These are phyloP conservation scores for Lasioglossum marginatum DNA, from an alignment of 2,888 invertebrate genomes.

Conservation along the genomic window DNA sequence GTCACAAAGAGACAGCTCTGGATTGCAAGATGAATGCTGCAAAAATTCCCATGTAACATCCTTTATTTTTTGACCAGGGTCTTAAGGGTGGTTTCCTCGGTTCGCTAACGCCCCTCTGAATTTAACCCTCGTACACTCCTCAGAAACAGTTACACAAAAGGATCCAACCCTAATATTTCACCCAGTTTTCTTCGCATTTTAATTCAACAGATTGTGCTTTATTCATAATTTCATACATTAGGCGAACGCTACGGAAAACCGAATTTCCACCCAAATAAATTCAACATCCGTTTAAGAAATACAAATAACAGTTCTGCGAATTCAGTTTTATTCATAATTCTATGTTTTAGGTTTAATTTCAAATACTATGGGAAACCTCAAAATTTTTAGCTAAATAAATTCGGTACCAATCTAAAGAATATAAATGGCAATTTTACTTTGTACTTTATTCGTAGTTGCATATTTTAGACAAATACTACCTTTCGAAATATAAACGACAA, in stretches of 20 bases:
- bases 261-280: neutral
- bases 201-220: slow-evolving; percentile 2
- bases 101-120: slow-evolving; percentile 2
- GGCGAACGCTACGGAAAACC: neutral
- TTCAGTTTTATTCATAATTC: neutral
- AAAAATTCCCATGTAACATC: neutral
- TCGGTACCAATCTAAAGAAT: no score
- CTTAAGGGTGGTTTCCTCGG: slow-evolving; percentile 3
- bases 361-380: neutral
- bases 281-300: neutral
- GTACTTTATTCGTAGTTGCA: no score
- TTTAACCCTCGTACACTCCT: neutral
- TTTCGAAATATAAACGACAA: no score
- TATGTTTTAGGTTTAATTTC: neutral
- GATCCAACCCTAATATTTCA: slow-evolving; percentile 5
- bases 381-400: neutral
- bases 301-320: neutral
- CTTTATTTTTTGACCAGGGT: slow-evolving; percentile 2
- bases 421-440: no score
- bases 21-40: slow-evolving; percentile 7
- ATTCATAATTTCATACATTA: neutral
- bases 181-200: neutral
- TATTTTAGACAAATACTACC: no score
- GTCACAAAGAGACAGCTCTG: slow-evolving; percentile 1
- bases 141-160: slow-evolving; percentile 1